Evolutionary conservation across 2,113 vertebrate species (phyloP).

Genomic region (Cyanocitta stelleri): DNA sequence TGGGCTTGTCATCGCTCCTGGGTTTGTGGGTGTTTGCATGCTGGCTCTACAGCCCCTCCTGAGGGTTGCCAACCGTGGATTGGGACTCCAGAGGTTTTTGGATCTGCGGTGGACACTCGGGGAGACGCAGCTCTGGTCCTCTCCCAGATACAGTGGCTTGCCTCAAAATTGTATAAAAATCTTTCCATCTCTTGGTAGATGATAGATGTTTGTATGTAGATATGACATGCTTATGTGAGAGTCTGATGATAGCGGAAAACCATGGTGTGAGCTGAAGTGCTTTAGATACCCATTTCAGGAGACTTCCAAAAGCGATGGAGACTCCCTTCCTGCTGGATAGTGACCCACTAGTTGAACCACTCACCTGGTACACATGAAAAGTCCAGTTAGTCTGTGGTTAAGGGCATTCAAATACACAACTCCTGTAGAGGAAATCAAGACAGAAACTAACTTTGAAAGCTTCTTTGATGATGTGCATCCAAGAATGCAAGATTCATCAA

Average conservation of each 20-base stretch:
- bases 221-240: background rate
- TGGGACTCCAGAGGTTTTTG: too few species aligned
- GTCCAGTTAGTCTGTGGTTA: background rate
- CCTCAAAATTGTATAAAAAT: background rate
- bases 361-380: background rate
- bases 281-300: background rate
- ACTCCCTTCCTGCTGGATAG: background rate
- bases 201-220: background rate
- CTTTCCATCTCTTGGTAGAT: background rate
- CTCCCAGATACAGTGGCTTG: too few species aligned
- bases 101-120: too few species aligned
- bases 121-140: too few species aligned
- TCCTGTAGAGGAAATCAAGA: background rate
- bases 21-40: too few species aligned
- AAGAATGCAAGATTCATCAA: background rate
- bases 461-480: background rate
- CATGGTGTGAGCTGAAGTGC: background rate
- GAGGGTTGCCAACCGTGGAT: too few species aligned
- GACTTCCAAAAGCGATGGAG: background rate
- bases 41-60: too few species aligned
- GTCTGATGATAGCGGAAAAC: background rate
- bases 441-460: background rate
- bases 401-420: background rate
- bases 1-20: too few species aligned
- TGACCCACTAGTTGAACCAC: background rate